Evolutionary conservation across 2,113 vertebrate species (phyloP), one percentile per base, ranked within the genome.

Genomic region (Lepidothrix coronata): DNA sequence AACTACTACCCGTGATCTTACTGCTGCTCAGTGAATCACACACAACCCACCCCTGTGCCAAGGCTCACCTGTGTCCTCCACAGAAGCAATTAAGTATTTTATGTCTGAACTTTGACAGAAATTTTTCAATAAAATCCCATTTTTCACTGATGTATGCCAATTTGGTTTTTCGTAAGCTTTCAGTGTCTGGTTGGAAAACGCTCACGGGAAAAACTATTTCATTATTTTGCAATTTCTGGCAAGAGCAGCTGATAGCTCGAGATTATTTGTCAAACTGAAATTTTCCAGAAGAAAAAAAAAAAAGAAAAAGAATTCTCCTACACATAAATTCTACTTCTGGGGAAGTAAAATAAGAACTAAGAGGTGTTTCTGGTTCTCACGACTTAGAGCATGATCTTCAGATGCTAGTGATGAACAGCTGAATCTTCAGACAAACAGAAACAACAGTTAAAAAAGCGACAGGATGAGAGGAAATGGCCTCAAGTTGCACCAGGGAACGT

Each of bases 401-500:
- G 37, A 70, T 24, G 48, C 4, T 16, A 21, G 21, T n/a, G 25
- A 55, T 6, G 6, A 6, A 12, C 25, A 55, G 5, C 25, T 67
- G 52, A 57, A 61, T 44, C 22, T 39, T 46, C 57, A 39, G 19
- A 39, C 8, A 66, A 49, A 44, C 1, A 4, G 25, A 75, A 83
- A 35, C 2, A 79, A 54, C 48, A 10, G 12, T 39, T 51, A 35
- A 18, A 48, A 58, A 27, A 59, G 31, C 0, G 0, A 17, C 3
- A 63, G 15, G 2, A 63, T 1, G 7, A 75, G 27, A 75, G 3
- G 19, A 75, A 75, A 43, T 0, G 0, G 3, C 5, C 5, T 59
- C 16, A 33, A 3, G 62, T 5, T 65, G 44, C 0, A 0, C 4
- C 39, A 71, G 27, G 39, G 6, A 6, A 66, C 6, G 17, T 59